Conservation (phyloP, 2,797 vertebrate species). For the Sebastes iracundus region DNA sequence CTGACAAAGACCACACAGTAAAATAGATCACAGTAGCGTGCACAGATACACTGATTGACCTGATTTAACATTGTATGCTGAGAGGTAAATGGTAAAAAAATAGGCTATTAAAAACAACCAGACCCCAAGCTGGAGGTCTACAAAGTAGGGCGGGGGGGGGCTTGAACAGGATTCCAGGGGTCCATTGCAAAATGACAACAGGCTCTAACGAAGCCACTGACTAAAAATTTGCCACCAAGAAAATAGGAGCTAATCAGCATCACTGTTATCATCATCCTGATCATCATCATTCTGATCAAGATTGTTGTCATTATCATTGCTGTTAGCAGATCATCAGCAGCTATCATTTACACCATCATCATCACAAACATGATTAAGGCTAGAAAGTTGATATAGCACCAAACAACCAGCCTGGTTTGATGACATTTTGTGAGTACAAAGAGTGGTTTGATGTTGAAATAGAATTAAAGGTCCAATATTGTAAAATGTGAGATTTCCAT, state of each 20-base stretch:
- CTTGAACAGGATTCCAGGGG: neutral
- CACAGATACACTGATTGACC: neutral
- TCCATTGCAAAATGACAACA: neutral
- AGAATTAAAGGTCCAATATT: neutral
- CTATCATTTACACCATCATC: constrained; percentile 3
- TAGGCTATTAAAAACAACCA: neutral
- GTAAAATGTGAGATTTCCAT: neutral
- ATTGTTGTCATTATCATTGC: constrained; percentile 6
- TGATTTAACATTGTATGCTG: constrained; percentile 18
- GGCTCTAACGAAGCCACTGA: neutral
- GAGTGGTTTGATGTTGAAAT: neutral
- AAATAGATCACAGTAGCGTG: constrained; percentile 17
- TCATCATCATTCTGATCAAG: constrained; percentile 1
- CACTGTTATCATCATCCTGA: neutral
- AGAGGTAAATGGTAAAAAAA: neutral
- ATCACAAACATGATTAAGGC: constrained; percentile 2
- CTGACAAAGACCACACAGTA: constrained; percentile 3
- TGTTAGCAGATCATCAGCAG: neutral
- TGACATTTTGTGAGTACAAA: neutral
- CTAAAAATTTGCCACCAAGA: neutral
- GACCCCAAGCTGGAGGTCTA: neutral
- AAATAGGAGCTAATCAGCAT: neutral
- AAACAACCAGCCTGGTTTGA: neutral
- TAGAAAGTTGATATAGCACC: neutral
- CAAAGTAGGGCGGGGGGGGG: neutral